phyloP scores from a whole-genome alignment of 1,140 invertebrate species.

The Diorhabda carinulata region DNA sequence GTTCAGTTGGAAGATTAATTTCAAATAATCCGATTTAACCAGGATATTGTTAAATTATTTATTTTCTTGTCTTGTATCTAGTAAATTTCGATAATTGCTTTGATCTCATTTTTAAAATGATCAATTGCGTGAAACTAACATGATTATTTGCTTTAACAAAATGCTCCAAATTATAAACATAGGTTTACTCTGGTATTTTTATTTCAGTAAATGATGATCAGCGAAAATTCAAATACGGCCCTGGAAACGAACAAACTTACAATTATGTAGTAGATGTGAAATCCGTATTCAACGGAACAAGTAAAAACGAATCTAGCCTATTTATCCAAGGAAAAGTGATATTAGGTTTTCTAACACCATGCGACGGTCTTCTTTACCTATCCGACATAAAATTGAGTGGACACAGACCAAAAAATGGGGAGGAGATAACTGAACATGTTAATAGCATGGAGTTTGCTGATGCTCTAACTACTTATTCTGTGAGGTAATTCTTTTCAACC shows the following conservation, averaged over 20 bases:
- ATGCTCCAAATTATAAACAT: neutral
- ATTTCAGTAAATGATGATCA: conserved; percentile 35
- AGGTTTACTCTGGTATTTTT: neutral
- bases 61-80: neutral
- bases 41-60: conserved; percentile 6
- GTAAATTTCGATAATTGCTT: neutral
- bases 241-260: conserved; percentile 58
- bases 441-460: conserved; percentile 52
- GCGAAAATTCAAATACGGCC: conserved; percentile 60
- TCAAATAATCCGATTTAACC: neutral
- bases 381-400: conserved; percentile 41
- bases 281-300: conserved; percentile 63
- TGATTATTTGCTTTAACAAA: conserved; percentile 4
- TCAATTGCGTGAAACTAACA: neutral
- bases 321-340: conserved; percentile 54
- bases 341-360: conserved; percentile 56
- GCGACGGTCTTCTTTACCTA: conserved; percentile 58
- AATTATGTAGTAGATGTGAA: conserved; percentile 60
- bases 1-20: too few species aligned
- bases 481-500: conserved; percentile 46
- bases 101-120: conserved; percentile 10
- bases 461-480: conserved; percentile 47
- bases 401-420: conserved; percentile 48
- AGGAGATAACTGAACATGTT: conserved; percentile 51
- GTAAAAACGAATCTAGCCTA: conserved; percentile 62